Base-by-base conservation (phyloP, 2,888 invertebrate species). In the Pheosia tremula region DNA sequence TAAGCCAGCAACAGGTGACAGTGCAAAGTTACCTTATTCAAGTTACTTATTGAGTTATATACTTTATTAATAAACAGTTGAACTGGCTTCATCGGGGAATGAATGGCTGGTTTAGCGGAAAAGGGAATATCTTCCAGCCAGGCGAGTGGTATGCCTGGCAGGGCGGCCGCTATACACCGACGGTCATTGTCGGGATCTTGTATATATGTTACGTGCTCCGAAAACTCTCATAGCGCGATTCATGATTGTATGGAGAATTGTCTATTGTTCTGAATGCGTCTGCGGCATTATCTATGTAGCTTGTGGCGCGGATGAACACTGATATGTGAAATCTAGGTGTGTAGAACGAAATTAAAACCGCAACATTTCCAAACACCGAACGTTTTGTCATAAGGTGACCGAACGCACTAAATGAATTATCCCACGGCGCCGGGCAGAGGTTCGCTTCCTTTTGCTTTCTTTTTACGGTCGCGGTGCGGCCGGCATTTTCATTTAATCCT, bases 391-490 rank as follows among this genome's bases (percentile, higher is more conserved):
- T 71, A 68, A 79, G 75, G 75, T 72, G 75, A 78, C 73, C 66
- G 68, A 73, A 70, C 66, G 68, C 72, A 70, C 72, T 76, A 77
- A 83, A 79, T 79, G 72, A 83, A 81, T 84, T 39, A 80, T 80
- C 77, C 74, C 74, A 68, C 68, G 62, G 66, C 66, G 67, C 63
- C 66, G 66, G 66, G 67, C 39, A 13, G 11, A 38, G 11, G 11
- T 4, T 11, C 55, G 5, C 13, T n/a, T 39, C 5, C 55, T 39
- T 55, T 55, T 39, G n/a, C 55, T 55, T 39, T 55, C n/a, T 55
- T 38, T 55, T 6, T 55, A 8, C 39, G 3, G 10, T 41, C 55
- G 41, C 60, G 58, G 54, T 54, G 60, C 67, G 72, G 74, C 77
- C 76, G 77, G 72, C 77, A 77, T 76, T 83, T 80, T 80, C 71